Base-by-base conservation (phyloP, 1,140 invertebrate species). In the Rhizoglyphus robini region DNA sequence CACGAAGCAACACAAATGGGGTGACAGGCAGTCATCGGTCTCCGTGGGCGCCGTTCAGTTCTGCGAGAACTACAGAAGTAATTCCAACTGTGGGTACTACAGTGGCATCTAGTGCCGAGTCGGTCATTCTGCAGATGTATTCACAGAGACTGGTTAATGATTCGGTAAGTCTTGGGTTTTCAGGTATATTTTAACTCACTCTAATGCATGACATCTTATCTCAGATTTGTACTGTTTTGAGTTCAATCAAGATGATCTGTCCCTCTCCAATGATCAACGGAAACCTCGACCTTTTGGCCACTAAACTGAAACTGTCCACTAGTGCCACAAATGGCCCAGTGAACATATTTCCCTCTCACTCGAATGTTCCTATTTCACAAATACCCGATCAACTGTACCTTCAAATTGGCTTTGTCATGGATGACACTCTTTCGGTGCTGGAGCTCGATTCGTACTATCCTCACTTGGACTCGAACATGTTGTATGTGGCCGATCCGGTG, bases 191-290 rank as follows among this genome's bases (percentile, higher is more conserved):
- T 23, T 20, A 11, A 36, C 4, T 60, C 8, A 41, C 25, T 60
- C 58, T 38, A 41, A 60, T 36, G 8, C 23, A 8, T 32, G 54
- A 47, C 38, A 5, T 47, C 20, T 30, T 64, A 13, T 11, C 18
- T 0, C 58, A 63, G 32, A 63, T 36, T 29, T 98, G 94, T 75
- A 81, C 80, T 27, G 88, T 96, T 13, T 75, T 93, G 15, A 94
- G 88, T 77, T 80, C 85, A 15, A 90, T 86, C 63, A 86, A 88
- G 76, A 96, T 98, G 90, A 87, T 90, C 75, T 98, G 94, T 74
- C 89, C 90, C 0, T 91, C 90, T 69, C 94, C 94, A 23, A 83
- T 88, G 2, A 83, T 91, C 20, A 51, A 46, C 29, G 34, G 23
- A 27, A 18, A 49, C 23, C 30, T 67, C 20, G 13, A 60, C 13